phyloP scores from a whole-genome alignment of 2,888 invertebrate genomes.

The Pimpla rufipes region DNA sequence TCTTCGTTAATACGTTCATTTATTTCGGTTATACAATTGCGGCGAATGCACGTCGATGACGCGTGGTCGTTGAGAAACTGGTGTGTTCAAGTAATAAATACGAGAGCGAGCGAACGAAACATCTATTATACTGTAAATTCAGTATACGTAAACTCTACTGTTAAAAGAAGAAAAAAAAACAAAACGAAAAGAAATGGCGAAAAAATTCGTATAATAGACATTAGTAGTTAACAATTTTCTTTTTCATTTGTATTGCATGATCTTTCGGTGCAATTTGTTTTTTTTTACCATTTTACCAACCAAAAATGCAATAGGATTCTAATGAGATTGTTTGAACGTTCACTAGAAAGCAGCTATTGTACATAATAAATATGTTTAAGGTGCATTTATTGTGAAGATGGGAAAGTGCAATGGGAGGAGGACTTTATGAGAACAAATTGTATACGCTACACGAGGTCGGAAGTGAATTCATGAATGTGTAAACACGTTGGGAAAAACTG shows the following conservation, averaged over 20 bases:
- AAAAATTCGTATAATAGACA: slow-evolving; percentile 57
- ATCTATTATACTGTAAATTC: slow-evolving; percentile 52
- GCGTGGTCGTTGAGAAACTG: slow-evolving; percentile 52
- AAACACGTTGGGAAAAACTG: slow-evolving; percentile 64
- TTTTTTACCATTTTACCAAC: slow-evolving; percentile 72
- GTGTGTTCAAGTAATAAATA: slow-evolving; percentile 54
- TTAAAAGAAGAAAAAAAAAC: slow-evolving; percentile 33
- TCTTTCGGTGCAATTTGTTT: slow-evolving; percentile 76
- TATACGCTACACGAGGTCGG: slow-evolving; percentile 68
- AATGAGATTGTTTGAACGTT: slow-evolving; percentile 68
- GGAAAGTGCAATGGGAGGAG: slow-evolving; percentile 84
- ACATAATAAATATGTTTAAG: slow-evolving; percentile 80
- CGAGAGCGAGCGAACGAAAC: slow-evolving; percentile 40
- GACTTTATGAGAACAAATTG: slow-evolving; percentile 70
- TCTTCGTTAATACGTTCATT: slow-evolving; percentile 64
- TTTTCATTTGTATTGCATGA: slow-evolving; percentile 64
- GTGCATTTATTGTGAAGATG: slow-evolving; percentile 84
- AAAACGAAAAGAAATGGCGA: slow-evolving; percentile 24
- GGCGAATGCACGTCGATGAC: slow-evolving; percentile 52
- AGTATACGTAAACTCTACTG: slow-evolving; percentile 56
- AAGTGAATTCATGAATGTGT: slow-evolving; percentile 66
- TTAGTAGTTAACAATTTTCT: slow-evolving; percentile 50
- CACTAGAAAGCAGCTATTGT: slow-evolving; percentile 72
- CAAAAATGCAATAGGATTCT: slow-evolving; percentile 73
- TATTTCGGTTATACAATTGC: slow-evolving; percentile 51